Conservation (phyloP, 2,888 invertebrate genomes). For the Neoascia interrupta region DNA sequence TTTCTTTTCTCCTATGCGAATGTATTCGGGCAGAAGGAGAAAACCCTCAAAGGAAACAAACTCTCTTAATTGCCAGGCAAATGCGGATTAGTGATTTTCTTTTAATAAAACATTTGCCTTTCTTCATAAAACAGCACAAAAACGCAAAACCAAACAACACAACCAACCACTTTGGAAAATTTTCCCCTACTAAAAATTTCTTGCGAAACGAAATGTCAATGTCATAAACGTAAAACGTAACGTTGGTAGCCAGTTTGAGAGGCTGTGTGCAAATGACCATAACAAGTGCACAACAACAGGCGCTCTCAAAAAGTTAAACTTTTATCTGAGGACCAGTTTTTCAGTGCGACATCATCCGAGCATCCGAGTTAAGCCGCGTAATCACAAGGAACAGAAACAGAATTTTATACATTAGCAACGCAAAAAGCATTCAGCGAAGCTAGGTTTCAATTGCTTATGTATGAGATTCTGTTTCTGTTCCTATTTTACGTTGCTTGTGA, state of each 20-base stretch:
- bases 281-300: too few species aligned
- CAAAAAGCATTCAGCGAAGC: too few species aligned
- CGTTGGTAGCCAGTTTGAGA: slow-evolving; percentile 22
- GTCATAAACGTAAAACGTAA: background rate
- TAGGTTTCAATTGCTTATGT: too few species aligned
- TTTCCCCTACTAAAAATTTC: slow-evolving; percentile 59
- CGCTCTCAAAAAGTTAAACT: slow-evolving; percentile 31
- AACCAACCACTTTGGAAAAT: slow-evolving; percentile 35
- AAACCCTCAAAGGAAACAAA: background rate
- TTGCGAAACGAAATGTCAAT: slow-evolving; percentile 48
- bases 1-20: background rate
- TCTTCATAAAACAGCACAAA: slow-evolving; percentile 24
- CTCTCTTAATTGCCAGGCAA: background rate
- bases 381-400: too few species aligned
- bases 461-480: too few species aligned
- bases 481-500: too few species aligned
- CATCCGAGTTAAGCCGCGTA: too few species aligned
- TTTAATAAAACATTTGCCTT: slow-evolving; percentile 40
- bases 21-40: background rate
- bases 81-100: slow-evolving; percentile 10
- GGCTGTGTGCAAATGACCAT: background rate
- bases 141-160: too few species aligned
- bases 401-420: too few species aligned
- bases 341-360: too few species aligned
- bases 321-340: too few species aligned